Evolutionary conservation across 2,797 vertebrate genomes (phyloP), one percentile per base, ranked within the genome.

Genomic region (Bradypodion ventrale): DNA sequence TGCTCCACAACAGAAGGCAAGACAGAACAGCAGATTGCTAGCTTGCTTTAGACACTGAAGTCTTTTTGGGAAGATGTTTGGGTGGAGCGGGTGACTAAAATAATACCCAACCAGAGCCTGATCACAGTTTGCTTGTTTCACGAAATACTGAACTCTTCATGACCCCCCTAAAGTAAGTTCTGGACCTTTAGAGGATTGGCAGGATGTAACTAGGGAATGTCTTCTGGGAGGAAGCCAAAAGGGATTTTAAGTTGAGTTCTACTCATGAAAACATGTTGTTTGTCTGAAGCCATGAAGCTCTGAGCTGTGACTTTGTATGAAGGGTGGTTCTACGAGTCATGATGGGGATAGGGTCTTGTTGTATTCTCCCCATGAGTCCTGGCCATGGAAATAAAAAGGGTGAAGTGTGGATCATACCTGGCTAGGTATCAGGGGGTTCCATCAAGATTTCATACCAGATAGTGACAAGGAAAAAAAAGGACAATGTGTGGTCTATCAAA

Each of bases 11-110:
- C 29, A 63, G 6, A 15, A 0, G n/a, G 32, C 77, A 75, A 85
- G 37, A 49, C 7, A 1, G 8, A 68, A 21, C 84, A 25, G 16
- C 0, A n/a, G 0, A 0, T 7, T 1, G 16, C 25, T 0, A 62
- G 35, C 23, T 0, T 1, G 0, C 72, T 46, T 74, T 1, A 19
- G n/a, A n/a, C 5, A 5, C 16, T 35, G 21, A 1, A 68, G 52
- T 0, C 25, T 60, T 68, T 0, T 0, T 0, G 21, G 62, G 52
- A 56, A 21, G 66, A 35, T 15, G 15, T 12, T 60, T 19, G 40
- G 82, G n/a, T 0, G 21, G 1, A 42, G 7, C 0, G 4, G 13
- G 2, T 23, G 62, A 85, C 77, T 10, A 19, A 83, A 49, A 4
- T 0, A 27, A 25, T 9, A 46, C n/a, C 40, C 44, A 35, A 35